Conservation (phyloP, 2,797 vertebrate species). For the Pterois miles region DNA sequence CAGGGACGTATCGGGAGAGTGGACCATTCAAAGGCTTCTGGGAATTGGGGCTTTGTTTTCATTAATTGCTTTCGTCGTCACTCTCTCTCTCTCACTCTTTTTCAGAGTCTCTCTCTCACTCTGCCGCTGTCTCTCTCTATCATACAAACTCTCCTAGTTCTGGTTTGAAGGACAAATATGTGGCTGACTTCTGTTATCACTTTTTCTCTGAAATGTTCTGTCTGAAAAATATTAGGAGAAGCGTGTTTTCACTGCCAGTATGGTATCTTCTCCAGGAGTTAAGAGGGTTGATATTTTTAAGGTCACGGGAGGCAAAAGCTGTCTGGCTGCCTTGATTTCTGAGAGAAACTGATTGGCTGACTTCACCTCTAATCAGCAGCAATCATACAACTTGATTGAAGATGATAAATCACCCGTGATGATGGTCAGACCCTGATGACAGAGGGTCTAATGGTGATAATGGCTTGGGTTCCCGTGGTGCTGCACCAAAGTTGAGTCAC, state of each 20-base stretch:
- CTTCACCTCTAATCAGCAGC: slow-evolving; percentile 60
- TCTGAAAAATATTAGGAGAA: slow-evolving; percentile 15
- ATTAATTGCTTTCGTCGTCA: slow-evolving; percentile 64
- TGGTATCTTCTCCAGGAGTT: slow-evolving; percentile 3
- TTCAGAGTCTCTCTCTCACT: background rate
- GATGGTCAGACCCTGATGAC: slow-evolving; percentile 58
- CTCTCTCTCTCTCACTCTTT: slow-evolving; percentile 8
- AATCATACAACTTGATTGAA: slow-evolving; percentile 71
- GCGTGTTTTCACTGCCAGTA: background rate
- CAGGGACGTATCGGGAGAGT: slow-evolving; percentile 40
- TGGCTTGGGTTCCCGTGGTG: slow-evolving; percentile 26
- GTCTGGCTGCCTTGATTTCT: slow-evolving; percentile 54
- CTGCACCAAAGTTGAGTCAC: slow-evolving; percentile 23
- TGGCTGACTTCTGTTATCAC: slow-evolving; percentile 30
- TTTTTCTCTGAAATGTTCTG: slow-evolving; percentile 10
- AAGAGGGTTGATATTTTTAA: slow-evolving; percentile 27
- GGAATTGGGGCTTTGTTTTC: slow-evolving; percentile 67
- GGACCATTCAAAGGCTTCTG: slow-evolving; percentile 54
- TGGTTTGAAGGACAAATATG: slow-evolving; percentile 59
- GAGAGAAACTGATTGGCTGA: slow-evolving; percentile 57
- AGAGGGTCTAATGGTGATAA: slow-evolving; percentile 51
- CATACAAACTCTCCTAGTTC: slow-evolving; percentile 13
- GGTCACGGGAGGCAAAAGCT: slow-evolving; percentile 20
- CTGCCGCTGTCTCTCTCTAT: background rate
- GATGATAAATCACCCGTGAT: slow-evolving; percentile 54